Base-by-base conservation (phyloP, 2,797 vertebrate genomes). In the Rhynchonycteris naso region DNA sequence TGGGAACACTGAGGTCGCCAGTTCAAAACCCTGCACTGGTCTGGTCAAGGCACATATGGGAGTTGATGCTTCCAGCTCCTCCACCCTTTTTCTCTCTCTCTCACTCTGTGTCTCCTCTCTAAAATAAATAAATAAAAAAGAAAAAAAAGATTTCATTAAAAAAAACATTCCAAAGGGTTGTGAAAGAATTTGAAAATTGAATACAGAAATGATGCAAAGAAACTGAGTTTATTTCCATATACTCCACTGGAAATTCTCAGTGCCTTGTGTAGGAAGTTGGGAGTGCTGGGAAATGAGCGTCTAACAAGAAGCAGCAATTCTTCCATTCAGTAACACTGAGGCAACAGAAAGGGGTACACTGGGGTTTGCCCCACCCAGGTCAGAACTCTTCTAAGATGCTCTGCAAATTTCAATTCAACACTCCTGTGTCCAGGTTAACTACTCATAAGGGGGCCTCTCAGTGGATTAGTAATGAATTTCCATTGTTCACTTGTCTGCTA, bases 331-430 rank as follows among this genome's bases (percentile, higher is more conserved):
- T 98, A 98, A 99, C 98, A 99, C 99, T 99, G 99, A 99, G 98
- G n/a, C n/a, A n/a, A n/a, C n/a, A n/a, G n/a, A n/a, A n/a, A n/a
- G n/a, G n/a, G n/a, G 99, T 99, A 99, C 99, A 99, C 99, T 98
- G 98, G 98, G 98, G 98, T 99, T 99, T 99, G 99, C 99, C 99
- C 99, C 99, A 99, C 99, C 99, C 99, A 99, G 99, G 99, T 99
- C 98, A 98, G 98, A 98, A 98, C 99, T 98, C 99, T 98, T 98
- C 97, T 98, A 98, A 98, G 98, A 98, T 98, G 98, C 98, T 98
- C 99, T 98, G 97, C 96, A 97, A 98, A 98, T 98, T 99, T 98
- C 98, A 99, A 98, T 98, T 98, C 99, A 99, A 99, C 98, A 97
- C 98, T 98, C 97, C 97, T 97, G 91, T 98, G 98, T 98, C 97